Evolutionary conservation across 1,140 invertebrate species (phyloP).

Genomic region (Drosophila kepulauana): DNA sequence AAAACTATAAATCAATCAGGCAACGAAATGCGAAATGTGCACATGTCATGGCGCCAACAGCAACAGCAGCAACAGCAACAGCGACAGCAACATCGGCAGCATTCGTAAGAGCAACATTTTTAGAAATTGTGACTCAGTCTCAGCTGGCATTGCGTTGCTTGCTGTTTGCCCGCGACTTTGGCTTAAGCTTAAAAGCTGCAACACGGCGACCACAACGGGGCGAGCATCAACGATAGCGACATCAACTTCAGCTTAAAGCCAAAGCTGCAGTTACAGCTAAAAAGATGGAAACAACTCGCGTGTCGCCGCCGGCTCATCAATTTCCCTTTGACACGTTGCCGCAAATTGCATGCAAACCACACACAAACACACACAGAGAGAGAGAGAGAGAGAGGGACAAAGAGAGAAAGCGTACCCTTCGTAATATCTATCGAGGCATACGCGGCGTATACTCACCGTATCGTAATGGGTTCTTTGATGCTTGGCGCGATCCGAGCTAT

Average conservation of each 20-base stretch:
- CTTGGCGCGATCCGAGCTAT: constrained; percentile 98
- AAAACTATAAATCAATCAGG: constrained; percentile 81
- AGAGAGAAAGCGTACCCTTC: constrained; percentile 4
- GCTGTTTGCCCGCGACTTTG: neutral
- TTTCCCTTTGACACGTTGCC: constrained; percentile 73
- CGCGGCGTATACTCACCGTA: constrained; percentile 89
- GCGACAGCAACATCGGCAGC: constrained; percentile 20
- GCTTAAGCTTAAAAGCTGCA: constrained; percentile 36
- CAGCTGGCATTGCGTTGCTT: constrained; percentile 18
- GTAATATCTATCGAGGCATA: constrained; percentile 6
- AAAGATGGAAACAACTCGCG: constrained; percentile 58
- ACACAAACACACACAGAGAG: constrained; percentile 12
- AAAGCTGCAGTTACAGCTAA: constrained; percentile 39
- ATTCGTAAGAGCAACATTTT: constrained; percentile 25
- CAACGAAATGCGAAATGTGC: constrained; percentile 79
- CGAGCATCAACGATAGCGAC: neutral
- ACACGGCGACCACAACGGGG: neutral
- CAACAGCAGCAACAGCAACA: constrained; percentile 22
- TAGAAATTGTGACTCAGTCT: constrained; percentile 42
- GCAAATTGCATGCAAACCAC: constrained; percentile 64
- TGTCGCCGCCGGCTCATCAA: constrained; percentile 59
- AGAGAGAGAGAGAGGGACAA: neutral
- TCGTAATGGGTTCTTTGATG: constrained; percentile 98
- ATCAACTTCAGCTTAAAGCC: constrained; percentile 45
- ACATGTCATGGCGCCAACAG: constrained; percentile 67